Evolutionary conservation across 2,888 invertebrate genomes (phyloP).

Genomic region (Stenurella melanura): DNA sequence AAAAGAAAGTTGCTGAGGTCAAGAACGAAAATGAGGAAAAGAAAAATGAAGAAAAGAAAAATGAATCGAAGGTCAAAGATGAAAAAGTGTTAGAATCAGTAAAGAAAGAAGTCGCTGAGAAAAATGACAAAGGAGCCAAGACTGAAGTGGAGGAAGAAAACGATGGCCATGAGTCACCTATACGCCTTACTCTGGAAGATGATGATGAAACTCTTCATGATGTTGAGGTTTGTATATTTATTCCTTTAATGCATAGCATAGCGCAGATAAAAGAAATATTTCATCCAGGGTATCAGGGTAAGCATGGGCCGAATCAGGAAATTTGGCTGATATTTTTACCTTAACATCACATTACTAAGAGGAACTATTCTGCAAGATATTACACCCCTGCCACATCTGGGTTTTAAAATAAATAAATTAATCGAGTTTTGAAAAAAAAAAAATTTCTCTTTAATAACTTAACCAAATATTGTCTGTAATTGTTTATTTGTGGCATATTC

Average conservation of each 20-base stretch:
- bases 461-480: too few relatives aligned
- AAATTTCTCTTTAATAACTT: too few relatives aligned
- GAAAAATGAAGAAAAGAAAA: slow-evolving; percentile 60
- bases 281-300: too few relatives aligned
- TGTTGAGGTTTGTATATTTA: slow-evolving; percentile 59
- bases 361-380: too few relatives aligned
- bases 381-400: too few relatives aligned
- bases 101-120: slow-evolving; percentile 54
- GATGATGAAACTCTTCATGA: slow-evolving; percentile 67
- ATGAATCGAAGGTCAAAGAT: not conserved
- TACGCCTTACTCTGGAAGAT: slow-evolving; percentile 67
- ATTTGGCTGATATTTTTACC: too few relatives aligned
- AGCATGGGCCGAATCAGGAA: too few relatives aligned
- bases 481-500: too few relatives aligned
- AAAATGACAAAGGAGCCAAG: slow-evolving; percentile 24
- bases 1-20: slow-evolving; percentile 22
- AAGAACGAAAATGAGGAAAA: slow-evolving; percentile 54
- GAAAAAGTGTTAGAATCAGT: slow-evolving; percentile 55
- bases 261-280: too few relatives aligned
- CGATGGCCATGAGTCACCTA: slow-evolving; percentile 61
- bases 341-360: too few relatives aligned
- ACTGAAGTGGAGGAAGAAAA: slow-evolving; percentile 54
- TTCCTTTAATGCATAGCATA: not conserved
- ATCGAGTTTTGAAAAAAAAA: too few relatives aligned
- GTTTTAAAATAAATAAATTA: too few relatives aligned